These are phyloP conservation scores for Trilocha varians DNA, from an alignment of 2,888 invertebrate genomes.

Conservation along the genomic window DNA sequence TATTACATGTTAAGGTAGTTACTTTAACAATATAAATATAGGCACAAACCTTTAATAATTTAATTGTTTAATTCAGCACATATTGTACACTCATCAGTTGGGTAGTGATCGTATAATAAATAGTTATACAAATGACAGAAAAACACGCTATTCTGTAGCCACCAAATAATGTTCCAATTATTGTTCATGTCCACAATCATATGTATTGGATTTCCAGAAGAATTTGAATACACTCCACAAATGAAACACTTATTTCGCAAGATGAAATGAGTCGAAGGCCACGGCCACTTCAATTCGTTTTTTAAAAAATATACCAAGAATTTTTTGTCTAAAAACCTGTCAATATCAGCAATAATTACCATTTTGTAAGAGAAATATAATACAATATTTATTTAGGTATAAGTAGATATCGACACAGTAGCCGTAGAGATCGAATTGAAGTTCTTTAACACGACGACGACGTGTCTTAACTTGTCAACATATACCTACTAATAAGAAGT, in stretches of 20 bases:
- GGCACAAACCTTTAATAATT: not conserved
- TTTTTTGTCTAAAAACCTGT: not conserved
- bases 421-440: no score
- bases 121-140: slow-evolving; percentile 1
- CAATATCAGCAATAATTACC: no score
- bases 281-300: slow-evolving; percentile 1
- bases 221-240: no score
- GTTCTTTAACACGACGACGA: no score
- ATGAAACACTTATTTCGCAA: not conserved
- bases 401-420: no score
- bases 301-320: not conserved
- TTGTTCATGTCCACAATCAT: slow-evolving; percentile 1
- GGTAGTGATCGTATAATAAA: slow-evolving; percentile 1
- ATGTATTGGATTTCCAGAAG: not conserved
- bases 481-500: no score
- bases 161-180: slow-evolving; percentile 1
- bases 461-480: no score
- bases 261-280: slow-evolving; percentile 1
- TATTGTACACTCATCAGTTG: slow-evolving; percentile 1
- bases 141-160: slow-evolving; percentile 1
- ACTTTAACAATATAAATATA: no score
- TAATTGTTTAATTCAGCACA: slow-evolving; percentile 1
- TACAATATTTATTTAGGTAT: no score
- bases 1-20: no score
- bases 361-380: no score